Conservation (phyloP, 2,113 vertebrate genomes). For the Onychostoma macrolepis region DNA sequence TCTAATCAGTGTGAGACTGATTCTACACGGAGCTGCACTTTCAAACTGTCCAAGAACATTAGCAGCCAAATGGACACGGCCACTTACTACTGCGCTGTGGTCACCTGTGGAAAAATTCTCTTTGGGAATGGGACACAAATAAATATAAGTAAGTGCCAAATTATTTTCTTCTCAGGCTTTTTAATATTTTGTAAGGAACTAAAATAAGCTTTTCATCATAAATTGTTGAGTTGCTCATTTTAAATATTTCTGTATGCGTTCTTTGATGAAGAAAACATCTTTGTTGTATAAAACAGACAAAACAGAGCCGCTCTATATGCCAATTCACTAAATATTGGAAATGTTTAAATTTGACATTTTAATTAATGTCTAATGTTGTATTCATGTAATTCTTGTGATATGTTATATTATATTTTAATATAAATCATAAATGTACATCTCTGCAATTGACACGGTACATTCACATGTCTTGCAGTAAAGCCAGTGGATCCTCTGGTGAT, state of each 20-base stretch:
- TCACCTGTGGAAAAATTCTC: slow-evolving; percentile 59
- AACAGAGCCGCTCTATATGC: background rate
- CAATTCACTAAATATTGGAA: background rate
- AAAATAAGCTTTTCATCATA: background rate
- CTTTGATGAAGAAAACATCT: background rate
- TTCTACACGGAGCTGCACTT: slow-evolving; percentile 51
- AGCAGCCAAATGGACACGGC: slow-evolving; percentile 48
- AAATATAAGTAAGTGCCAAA: slow-evolving; percentile 37
- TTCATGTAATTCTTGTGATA: background rate
- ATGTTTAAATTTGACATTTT: background rate
- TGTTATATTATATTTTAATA: background rate
- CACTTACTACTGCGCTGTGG: slow-evolving; percentile 66
- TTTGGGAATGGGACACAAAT: slow-evolving; percentile 59
- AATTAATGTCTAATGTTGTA: background rate
- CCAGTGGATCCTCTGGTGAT: background rate
- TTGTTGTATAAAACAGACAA: background rate
- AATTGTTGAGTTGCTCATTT: background rate
- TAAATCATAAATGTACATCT: background rate
- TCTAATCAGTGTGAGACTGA: background rate
- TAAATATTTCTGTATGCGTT: background rate
- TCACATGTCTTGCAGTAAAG: slow-evolving; percentile 4
- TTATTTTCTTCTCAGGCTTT: background rate
- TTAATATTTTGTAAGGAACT: background rate
- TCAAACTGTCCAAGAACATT: slow-evolving; percentile 57
- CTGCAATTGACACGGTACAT: background rate